Base-by-base conservation (phyloP, 92 coral and sea anemone species). In the Hydrozoanthus gracilis region DNA sequence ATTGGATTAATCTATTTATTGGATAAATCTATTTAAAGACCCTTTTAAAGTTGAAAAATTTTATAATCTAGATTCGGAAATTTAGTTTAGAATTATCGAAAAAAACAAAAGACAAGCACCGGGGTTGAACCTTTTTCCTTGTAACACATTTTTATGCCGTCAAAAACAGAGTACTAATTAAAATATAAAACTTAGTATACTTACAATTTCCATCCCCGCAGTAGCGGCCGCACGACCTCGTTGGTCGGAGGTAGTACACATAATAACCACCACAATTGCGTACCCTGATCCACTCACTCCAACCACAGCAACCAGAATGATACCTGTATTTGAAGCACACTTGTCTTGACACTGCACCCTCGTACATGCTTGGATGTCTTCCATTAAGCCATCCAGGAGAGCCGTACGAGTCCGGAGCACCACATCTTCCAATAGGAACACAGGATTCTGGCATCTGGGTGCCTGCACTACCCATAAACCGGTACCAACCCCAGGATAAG, bases 341-440 rank as follows among this genome's bases (percentile, higher is more conserved):
- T 3, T 49, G 14, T 4, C 88, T 76, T 3, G 2, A 44, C 45
- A 85, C 88, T 18, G 16, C 45, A 7, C 88, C 88, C 71, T 85
- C 51, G 35, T 72, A 69, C 17, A 73, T 11, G 44, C 45, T 50
- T 2, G 88, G 88, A 44, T 85, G 88, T 44, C 55, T 48, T 15
- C 88, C 88, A 47, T 73, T 85, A 13, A 85, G 68, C 88, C 88
- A 85, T 5, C 77, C 79, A 27, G 88, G 82, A 55, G 3, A 15
- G 6, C 4, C 16, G 39, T 27, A 27, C 39, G 39, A 6, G 49
- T n/a, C 8, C 82, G 39, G 39, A 2, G 2, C n/a, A 56, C 64
- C 88, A 85, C 88, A 85, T 13, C 80, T 56, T 8, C 58, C 17
- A 18, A 2, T 5, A 6, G 47, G 79, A 10, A 44, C 90, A 78